Evolutionary conservation across 2,797 vertebrate species (phyloP), one percentile per base, ranked within the genome.

Genomic region (Nasua narica): DNA sequence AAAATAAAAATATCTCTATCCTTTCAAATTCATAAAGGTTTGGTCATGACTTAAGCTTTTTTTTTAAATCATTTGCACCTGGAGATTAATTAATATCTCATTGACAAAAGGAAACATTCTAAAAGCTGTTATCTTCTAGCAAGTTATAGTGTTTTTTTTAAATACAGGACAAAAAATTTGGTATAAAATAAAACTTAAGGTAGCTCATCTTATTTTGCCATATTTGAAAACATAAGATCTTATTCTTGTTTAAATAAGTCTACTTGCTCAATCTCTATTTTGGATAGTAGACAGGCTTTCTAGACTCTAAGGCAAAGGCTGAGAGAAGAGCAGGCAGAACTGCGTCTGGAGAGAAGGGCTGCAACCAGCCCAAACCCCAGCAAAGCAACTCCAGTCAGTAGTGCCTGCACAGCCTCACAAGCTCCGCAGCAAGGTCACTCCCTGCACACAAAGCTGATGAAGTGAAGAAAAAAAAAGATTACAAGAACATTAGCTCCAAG

Each of bases 1-100:
- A 77, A 90, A 93, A 78, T 56, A 94, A 90, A 93, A 91, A 89
- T 87, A 46, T 14, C 65, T 32, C 50, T 90, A 87, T 43, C 87
- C 40, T 85, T 90, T 77, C 81, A 93, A 95, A 60, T 25, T 83
- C 77, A 83, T 76, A 94, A 85, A 87, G 35, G 21, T 92, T 74
- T 96, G 40, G 35, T 93, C 10, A 89, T 15, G 18, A 89, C 35
- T 91, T 89, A 84, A 78, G 7, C 37, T 50, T 91, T 90, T 58
- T 92, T 69, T 77, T 12, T 21, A 35, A 35, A 85, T 93, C 54
- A 79, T 52, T 56, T 81, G 40, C 7, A 90, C 21, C 16, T 37
- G 50, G 32, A 90, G 25, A 95, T 21, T 60, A 90, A 32, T 69
- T 65, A 88, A 21, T 69, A 77, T 43, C 43, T 95, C 32, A 74